Evolutionary conservation across 2,113 vertebrate species (phyloP), one percentile per base, ranked within the genome.

Genomic region (Pluvialis apricaria): DNA sequence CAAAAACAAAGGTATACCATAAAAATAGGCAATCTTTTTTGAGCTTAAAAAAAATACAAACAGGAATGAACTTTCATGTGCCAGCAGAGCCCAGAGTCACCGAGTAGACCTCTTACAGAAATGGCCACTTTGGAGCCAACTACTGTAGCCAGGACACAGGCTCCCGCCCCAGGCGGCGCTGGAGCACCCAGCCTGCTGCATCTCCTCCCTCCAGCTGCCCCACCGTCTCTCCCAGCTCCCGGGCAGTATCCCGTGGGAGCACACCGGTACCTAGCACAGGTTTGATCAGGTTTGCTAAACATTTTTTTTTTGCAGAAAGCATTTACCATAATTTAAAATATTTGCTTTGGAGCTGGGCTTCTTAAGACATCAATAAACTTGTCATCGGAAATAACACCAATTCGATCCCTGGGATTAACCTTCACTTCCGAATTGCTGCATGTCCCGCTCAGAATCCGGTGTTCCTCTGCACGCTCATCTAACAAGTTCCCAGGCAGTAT

Each of bases 401-500:
- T 72, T 92, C 40, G 19, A 32, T 96, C 86, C 86, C 75, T 38
- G 78, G 82, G 86, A 82, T 96, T 86, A 90, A 93, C 90, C 62
- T 32, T 52, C 38, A 17, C 40, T 70, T 73, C 60, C 3, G 1
- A 66, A 54, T 25, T 13, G 15, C 65, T 3, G 8, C 4, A 0
- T 5, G 28, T 38, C 15, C 36, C 34, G 13, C 84, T 47, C 44
- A 42, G 75, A 75, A 68, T 60, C 31, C 9, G 76, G 31, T 13
- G 11, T 31, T 80, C 76, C n/a, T 82, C 70, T 34, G 95, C 90
- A 52, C 5, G 15, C 88, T 90, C 88, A 85, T 54, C 93, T 98
- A 95, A 97, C 57, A 92, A 94, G 93, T 81, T 97, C 95, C 94
- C 58, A 96, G 95, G 88, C 94, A 94, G 93, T 91, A 88, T 94